These are phyloP conservation scores for Onthophagus sagittarius DNA, from an alignment of 2,888 invertebrate species.

Conservation along the genomic window DNA sequence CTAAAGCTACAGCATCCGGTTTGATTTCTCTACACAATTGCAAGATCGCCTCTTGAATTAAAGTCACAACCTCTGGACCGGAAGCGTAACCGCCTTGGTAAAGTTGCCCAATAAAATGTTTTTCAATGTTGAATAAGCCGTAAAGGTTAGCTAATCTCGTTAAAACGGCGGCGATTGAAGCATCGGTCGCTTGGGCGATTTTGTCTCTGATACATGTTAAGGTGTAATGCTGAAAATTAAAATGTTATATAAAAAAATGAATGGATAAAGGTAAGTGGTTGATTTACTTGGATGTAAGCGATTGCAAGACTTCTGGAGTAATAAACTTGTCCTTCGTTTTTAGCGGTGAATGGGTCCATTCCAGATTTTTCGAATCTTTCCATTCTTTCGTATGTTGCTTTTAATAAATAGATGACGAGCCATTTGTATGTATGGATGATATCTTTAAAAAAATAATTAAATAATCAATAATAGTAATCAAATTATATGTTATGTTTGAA, in stretches of 20 bases:
- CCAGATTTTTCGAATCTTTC: constrained; percentile 53
- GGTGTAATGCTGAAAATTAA: constrained; percentile 21
- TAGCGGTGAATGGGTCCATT: constrained; percentile 64
- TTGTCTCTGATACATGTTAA: constrained; percentile 15
- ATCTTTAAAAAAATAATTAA: constrained; percentile 47
- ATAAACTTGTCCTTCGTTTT: constrained; percentile 84
- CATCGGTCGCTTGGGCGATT: constrained; percentile 46
- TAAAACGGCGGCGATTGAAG: constrained; percentile 53
- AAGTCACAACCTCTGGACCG: constrained; percentile 53
- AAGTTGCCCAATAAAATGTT: constrained; percentile 65
- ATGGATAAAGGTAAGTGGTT: neutral
- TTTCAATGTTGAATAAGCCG: constrained; percentile 68
- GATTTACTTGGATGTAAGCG: constrained; percentile 73
- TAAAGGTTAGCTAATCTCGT: constrained; percentile 61
- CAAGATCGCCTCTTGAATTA: constrained; percentile 67
- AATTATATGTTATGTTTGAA: too few species aligned
- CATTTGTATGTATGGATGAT: constrained; percentile 70
- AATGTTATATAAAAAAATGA: too few species aligned
- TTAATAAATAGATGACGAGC: constrained; percentile 74
- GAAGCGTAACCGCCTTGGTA: constrained; percentile 65
- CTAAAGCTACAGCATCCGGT: constrained; percentile 71
- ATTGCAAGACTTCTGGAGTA: constrained; percentile 74
- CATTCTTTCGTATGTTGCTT: constrained; percentile 63
- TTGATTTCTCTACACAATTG: constrained; percentile 59
- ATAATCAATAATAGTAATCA: too few species aligned